Evolutionary conservation across 2,113 vertebrate genomes (phyloP), one percentile per base, ranked within the genome.

Genomic region (Halcyon malimbica): DNA sequence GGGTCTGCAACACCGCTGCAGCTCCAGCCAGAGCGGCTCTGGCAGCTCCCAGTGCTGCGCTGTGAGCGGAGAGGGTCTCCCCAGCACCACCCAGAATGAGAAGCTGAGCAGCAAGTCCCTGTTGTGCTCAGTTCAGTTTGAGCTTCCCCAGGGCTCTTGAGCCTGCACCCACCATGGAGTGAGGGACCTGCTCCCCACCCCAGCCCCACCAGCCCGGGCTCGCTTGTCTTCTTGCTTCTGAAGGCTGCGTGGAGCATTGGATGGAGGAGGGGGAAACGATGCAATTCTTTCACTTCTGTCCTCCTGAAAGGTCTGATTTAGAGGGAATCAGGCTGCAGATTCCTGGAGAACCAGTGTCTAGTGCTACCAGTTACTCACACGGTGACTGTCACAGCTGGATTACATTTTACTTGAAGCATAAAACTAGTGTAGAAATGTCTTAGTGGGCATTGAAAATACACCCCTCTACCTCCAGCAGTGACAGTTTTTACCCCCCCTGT

Each of bases 81-180:
- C 46, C 48, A 10, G 13, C 4, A 11, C 0, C 24, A 13, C 0
- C 20, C 25, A 7, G 18, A 26, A 16, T 0, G 11, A 29, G 63
- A 21, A 11, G 50, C 9, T 15, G 65, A 51, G 71, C 42, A 21
- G 56, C 0, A 0, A 11, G 39, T 48, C n/a, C 35, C 21, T 57
- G 41, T 44, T 1, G 2, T 16, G n/a, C 41, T 10, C 10, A 25
- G 24, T 1, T 70, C 63, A 14, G 42, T 42, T 50, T 11, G 39
- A 13, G n/a, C 39, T 35, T 16, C 13, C 10, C 62, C 25, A 51
- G 0, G 0, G 74, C 41, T 18, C 29, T 39, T 28, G 39, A 8
- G 48, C 71, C 44, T 24, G 37, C 2, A 4, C 29, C 60, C 5
- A 5, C 23, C 24, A 20, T 20, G 9, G 65, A 4, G 16, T 2